Conservation (phyloP, 2,113 vertebrate species). For the Amphilophus citrinellus region DNA sequence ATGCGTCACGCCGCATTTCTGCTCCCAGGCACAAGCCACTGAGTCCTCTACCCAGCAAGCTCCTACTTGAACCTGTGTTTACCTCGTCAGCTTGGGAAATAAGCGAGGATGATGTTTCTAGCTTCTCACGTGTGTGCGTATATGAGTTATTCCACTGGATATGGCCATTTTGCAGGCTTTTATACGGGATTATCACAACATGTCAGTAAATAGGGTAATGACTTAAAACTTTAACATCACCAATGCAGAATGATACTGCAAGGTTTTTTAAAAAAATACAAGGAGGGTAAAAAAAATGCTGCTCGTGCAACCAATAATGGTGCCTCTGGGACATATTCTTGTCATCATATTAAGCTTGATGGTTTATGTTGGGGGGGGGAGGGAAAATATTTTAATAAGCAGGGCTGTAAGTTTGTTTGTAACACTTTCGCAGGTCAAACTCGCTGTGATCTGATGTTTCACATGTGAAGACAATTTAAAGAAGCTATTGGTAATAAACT, state of each 20-base stretch:
- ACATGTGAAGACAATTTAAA: background rate
- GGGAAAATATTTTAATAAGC: no score
- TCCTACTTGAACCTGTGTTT: conserved; percentile 47
- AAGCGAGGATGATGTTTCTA: background rate
- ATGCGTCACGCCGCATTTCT: conserved; percentile 57
- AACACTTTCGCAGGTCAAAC: background rate
- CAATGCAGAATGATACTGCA: background rate
- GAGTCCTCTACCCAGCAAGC: conserved; percentile 31
- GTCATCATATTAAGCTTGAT: background rate
- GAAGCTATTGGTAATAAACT: no score
- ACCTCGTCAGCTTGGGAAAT: conserved; percentile 23
- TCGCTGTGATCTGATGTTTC: background rate
- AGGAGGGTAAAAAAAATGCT: background rate
- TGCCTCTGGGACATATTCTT: background rate
- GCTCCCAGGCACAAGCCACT: conserved; percentile 30
- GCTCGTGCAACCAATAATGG: background rate
- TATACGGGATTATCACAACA: background rate
- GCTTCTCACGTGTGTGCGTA: background rate
- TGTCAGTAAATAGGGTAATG: background rate
- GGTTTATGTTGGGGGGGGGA: background rate
- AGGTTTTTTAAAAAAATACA: background rate
- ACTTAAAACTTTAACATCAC: background rate
- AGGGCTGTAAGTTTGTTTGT: background rate
- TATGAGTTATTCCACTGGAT: background rate
- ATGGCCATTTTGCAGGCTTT: background rate